A percentile compares a stretch with the other conserved stretches of the same genome.
These are phyloP conservation scores for Semotilus atromaculatus DNA, from an alignment of 2,797 vertebrate genomes.

Conservation along the genomic window DNA sequence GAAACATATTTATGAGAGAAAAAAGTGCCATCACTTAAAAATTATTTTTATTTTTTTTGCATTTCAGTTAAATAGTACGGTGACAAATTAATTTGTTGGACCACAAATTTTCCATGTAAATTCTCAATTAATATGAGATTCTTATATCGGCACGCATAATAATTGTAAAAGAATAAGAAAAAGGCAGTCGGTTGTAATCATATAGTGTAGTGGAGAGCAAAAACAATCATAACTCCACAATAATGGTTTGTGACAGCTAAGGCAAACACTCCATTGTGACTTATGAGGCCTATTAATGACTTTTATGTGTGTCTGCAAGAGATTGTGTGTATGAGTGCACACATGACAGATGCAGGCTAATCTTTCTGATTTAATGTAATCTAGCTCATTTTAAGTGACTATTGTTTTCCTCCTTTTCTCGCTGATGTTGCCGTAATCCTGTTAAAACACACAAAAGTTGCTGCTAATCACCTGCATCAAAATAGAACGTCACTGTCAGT, in stretches of 20 bases:
- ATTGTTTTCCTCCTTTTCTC: constrained; percentile 52
- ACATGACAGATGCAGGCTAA: constrained; percentile 63
- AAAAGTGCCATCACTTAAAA: no score
- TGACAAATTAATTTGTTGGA: neutral
- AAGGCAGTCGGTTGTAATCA: neutral
- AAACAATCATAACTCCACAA: constrained; percentile 14
- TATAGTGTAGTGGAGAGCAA: neutral
- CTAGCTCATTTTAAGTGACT: constrained; percentile 62
- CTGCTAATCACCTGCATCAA: constrained; percentile 59
- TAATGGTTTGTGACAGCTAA: constrained; percentile 18
- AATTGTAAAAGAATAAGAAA: neutral
- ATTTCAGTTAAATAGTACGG: neutral
- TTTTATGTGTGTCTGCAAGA: constrained; percentile 14
- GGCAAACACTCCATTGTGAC: constrained; percentile 16
- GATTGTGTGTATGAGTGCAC: constrained; percentile 25
- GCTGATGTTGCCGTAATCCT: constrained; percentile 58
- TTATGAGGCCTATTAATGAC: constrained; percentile 30
- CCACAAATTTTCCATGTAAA: neutral
- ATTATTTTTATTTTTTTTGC: no score
- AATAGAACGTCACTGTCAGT: constrained; percentile 30
- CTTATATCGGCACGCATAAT: neutral
- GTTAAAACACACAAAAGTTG: constrained; percentile 59
- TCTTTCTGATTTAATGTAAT: constrained; percentile 64
- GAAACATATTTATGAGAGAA: neutral
- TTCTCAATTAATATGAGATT: constrained; percentile 3